Evolutionary conservation across 2,113 vertebrate species (phyloP), one percentile per base, ranked within the genome.

Genomic region (Scatophagus argus): DNA sequence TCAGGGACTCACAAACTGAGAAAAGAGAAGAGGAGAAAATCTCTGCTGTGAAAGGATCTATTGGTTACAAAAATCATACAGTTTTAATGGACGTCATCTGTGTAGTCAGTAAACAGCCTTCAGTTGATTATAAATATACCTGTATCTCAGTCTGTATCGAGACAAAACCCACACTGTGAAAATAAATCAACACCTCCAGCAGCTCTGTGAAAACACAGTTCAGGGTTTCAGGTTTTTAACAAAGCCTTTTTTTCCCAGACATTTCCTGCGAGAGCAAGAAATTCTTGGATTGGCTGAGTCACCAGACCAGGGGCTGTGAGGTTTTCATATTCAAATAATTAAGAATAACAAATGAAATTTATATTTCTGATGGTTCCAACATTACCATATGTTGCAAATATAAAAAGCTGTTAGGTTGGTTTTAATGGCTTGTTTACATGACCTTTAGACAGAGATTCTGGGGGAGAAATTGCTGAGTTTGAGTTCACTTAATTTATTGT

Each of bases 281-380:
- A 16, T 61, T 6, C 54, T 44, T 31, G 27, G 16, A 19, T 23
- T 34, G 0, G 12, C 56, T 82, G 77, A 85, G 54, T 83, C 68
- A 77, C 36, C 43, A 36, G 14, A 52, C 21, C 23, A 47, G 17
- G 1, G 51, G 39, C 67, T 51, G 54, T 49, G 54, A 74, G 25
- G 23, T 43, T 63, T 52, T 76, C 32, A 47, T 62, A 51, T 44
- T 72, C 5, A 72, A 68, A 59, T 68, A 25, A 72, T n/a, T 21
- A 54, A 3, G 1, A 36, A 64, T 17, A 79, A 46, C 10, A 29
- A 39, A 62, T 81, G 25, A 2, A 65, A 62, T 60, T 4, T 44
- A 16, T 41, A 55, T 73, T 68, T 39, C 34, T 16, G 1, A 73
- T 60, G 32, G 38, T 59, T 32, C 38, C 11, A 32, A 69, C 32